Percentiles rank a stretch among this genome's conserved stretches.
These are phyloP conservation scores for Drosophila melanica DNA, from an alignment of 1,140 invertebrate genomes.

Conservation along the genomic window DNA sequence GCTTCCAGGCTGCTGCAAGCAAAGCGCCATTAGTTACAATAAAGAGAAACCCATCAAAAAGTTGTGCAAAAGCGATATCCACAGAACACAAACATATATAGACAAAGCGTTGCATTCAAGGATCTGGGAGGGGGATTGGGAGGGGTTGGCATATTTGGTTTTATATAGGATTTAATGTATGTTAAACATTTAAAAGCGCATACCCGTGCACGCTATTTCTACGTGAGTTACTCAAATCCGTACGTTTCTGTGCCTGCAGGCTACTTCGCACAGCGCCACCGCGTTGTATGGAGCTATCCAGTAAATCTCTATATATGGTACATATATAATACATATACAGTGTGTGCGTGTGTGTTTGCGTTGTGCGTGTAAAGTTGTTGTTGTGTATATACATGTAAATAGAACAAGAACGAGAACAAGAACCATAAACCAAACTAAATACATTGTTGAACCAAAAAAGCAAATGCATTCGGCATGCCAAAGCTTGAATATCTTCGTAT, in stretches of 20 bases:
- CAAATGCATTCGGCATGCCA: constrained; percentile 6
- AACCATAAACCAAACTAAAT: constrained; percentile 40
- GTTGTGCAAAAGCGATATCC: neutral
- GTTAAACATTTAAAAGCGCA: constrained; percentile 78
- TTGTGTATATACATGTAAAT: constrained; percentile 70
- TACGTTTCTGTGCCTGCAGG: constrained; percentile 81
- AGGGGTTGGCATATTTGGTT: constrained; percentile 1
- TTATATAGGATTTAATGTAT: constrained; percentile 18
- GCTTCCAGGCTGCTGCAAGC: constrained; percentile 76
- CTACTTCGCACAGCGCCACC: constrained; percentile 77
- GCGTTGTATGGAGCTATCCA: constrained; percentile 76
- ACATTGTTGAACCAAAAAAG: constrained; percentile 21
- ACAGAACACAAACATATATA: constrained; percentile 12
- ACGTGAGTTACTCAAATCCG: constrained; percentile 82
- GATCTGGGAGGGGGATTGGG: neutral
- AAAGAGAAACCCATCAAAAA: too few species aligned
- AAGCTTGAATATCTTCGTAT: neutral
- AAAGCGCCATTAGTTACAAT: constrained; percentile 13
- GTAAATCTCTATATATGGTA: constrained; percentile 60
- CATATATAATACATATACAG: constrained; percentile 21
- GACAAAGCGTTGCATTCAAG: constrained; percentile 11
- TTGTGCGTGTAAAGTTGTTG: constrained; percentile 49
- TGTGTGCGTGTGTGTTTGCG: constrained; percentile 29
- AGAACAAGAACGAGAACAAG: constrained; percentile 52
- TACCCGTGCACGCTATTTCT: constrained; percentile 84